These are phyloP conservation scores for Urocyon cinereoargenteus DNA, from an alignment of 2,797 vertebrate genomes.

Conservation along the genomic window DNA sequence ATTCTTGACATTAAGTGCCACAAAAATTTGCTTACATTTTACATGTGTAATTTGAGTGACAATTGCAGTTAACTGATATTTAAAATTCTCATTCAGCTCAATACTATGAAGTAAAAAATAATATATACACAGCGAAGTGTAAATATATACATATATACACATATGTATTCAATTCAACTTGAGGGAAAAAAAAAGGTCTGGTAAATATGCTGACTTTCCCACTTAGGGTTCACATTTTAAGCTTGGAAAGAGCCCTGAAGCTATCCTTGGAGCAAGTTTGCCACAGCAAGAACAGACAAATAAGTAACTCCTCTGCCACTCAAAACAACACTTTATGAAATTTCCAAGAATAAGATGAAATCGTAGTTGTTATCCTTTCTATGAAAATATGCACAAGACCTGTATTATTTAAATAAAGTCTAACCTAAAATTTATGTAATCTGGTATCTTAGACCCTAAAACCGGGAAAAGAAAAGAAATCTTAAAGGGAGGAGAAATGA, in stretches of 20 bases:
- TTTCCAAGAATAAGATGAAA: constrained; percentile 34
- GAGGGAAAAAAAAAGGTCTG: background rate
- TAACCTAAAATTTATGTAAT: background rate
- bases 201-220: constrained; percentile 27
- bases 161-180: background rate
- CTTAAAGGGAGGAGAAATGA: background rate
- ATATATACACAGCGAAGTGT: background rate
- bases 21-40: background rate
- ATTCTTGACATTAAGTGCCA: background rate
- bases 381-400: background rate
- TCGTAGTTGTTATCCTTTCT: background rate
- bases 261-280: constrained; percentile 32
- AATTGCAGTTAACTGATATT: background rate
- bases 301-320: background rate
- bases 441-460: background rate
- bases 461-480: background rate
- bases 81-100: constrained; percentile 12
- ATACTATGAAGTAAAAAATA: background rate
- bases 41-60: background rate
- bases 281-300: background rate
- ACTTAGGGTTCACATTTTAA: constrained; percentile 47
- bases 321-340: background rate
- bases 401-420: constrained; percentile 32
- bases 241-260: background rate
- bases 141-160: fast-evolving